Conservation (phyloP, 2,113 vertebrate species). For the Ardeotis arabs region DNA sequence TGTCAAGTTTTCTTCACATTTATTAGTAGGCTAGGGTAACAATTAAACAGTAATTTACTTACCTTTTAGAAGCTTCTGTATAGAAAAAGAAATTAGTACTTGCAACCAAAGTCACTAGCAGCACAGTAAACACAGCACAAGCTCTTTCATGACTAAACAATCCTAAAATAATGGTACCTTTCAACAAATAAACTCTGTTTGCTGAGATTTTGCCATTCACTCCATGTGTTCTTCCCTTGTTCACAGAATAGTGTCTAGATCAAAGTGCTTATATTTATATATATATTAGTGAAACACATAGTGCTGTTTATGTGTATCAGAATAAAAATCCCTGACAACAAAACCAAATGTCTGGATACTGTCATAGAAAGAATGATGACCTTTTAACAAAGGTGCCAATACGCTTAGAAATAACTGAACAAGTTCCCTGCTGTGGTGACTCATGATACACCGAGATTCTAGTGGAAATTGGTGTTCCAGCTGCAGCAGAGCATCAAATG, state of each 20-base stretch:
- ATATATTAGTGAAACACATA: background rate
- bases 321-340: background rate
- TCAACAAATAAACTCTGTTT: background rate
- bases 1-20: background rate
- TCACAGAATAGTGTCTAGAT: background rate
- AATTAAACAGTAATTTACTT: background rate
- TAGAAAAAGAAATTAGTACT: background rate
- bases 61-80: background rate
- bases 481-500: background rate
- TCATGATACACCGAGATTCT: background rate
- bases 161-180: background rate
- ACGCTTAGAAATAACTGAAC: background rate
- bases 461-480: background rate
- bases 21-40: background rate
- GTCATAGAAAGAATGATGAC: background rate
- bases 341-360: constrained; percentile 10
- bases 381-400: constrained; percentile 24
- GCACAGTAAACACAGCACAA: background rate
- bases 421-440: background rate
- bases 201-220: background rate
- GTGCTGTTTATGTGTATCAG: background rate
- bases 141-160: background rate
- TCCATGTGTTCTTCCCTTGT: background rate
- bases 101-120: background rate
- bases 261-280: background rate